A percentile compares a stretch with the other conserved stretches of the same genome.
phyloP scores from a whole-genome alignment of 2,888 invertebrate species.

The Gymnosoma rotundatum region DNA sequence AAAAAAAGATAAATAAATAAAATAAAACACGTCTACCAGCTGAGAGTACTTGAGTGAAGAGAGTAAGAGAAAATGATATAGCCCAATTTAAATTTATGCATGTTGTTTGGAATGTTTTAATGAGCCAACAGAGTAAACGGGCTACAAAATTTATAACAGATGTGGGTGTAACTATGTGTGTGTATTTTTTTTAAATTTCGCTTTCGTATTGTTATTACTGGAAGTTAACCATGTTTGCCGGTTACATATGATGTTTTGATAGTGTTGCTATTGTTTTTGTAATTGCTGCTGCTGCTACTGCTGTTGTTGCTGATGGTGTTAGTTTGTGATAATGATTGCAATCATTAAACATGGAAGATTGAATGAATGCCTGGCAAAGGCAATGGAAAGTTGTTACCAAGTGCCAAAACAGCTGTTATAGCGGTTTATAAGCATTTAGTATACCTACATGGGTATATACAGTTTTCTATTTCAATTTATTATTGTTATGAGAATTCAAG shows the following conservation, averaged over 20 bases:
- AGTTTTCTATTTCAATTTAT: constrained; percentile 22
- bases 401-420: constrained; percentile 71
- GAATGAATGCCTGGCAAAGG: constrained; percentile 45
- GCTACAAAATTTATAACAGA: background rate
- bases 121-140: background rate
- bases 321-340: constrained; percentile 52
- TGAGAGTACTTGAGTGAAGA: constrained; percentile 57
- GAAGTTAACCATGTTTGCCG: constrained; percentile 64
- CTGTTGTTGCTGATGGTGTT: constrained; percentile 36
- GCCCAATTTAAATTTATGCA: constrained; percentile 52
- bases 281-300: background rate
- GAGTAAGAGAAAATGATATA: constrained; percentile 62
- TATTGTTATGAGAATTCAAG: constrained; percentile 52
- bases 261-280: constrained; percentile 23
- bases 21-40: background rate
- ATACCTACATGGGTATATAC: background rate
- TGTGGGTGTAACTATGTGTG: constrained; percentile 24
- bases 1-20: background rate
- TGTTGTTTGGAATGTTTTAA: constrained; percentile 27
- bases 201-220: constrained; percentile 65
- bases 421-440: constrained; percentile 21
- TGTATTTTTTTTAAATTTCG: constrained; percentile 51
- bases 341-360: constrained; percentile 60
- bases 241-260: constrained; percentile 22
- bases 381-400: constrained; percentile 74